Base-by-base conservation (phyloP, 2,888 invertebrate species). In the Macrophya annulata region DNA sequence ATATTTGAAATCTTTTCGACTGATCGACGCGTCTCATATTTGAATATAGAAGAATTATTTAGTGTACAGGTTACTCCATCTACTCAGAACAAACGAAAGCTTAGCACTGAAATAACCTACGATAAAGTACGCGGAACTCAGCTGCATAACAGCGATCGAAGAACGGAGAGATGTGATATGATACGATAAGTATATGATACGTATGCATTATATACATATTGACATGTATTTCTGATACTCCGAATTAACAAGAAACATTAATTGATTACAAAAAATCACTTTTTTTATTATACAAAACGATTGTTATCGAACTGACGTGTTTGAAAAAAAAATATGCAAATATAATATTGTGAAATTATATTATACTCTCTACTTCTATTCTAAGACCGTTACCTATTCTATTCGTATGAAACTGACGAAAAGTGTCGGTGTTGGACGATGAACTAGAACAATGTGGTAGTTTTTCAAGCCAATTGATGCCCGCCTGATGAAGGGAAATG, bases 11-110 rank as follows among this genome's bases (percentile, higher is more conserved):
- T n/a, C 21, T 5, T 40, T 59, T 40, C 37, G 12, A 25, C 21
- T 17, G 40, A 25, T 55, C 31, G n/a, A 55, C 62, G n/a, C 51
- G 62, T 40, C 43, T 12, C 21, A 21, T 40, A 77, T 77, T 77
- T 31, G 77, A 55, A 77, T 77, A 45, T 31, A 55, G 76, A 77
- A 37, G 17, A 51, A 51, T 48, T 31, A 31, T 15, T 17, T 12
- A 48, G 15, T 17, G 17, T 77, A 48, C 51, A 48, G 40, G 79
- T 43, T 43, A 79, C 79, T 59, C 79, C 79, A 43, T 79, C 79
- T 79, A 40, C 17, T 43, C 55, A 62, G 21, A 59, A 59, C 40
- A 12, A 40, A 17, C 21, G 31, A 15, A 77, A 77, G 77, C 55
- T 51, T 4, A 31, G 12, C 12, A 62, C 40, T 62, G 15, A 45